Evolutionary conservation across 2,888 invertebrate species (phyloP).

Genomic region (Phanerotoma sp.): DNA sequence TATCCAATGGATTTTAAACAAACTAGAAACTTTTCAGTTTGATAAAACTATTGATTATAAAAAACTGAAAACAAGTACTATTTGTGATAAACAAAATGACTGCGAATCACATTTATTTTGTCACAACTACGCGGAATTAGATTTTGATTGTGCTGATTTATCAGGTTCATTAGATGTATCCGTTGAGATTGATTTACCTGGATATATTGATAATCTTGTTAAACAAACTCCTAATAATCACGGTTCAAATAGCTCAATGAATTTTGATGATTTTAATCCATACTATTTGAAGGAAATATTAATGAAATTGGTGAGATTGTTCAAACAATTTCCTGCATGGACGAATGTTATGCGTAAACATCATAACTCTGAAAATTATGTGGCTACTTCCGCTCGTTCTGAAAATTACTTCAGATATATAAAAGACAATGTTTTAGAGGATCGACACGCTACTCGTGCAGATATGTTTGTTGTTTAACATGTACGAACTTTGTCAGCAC

Average conservation of each 20-base stretch:
- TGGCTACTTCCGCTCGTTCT: background rate
- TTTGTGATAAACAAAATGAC: background rate
- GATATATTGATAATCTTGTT: background rate
- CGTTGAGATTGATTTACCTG: background rate
- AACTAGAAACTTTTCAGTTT: slow-evolving; percentile 12
- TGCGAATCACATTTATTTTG: background rate
- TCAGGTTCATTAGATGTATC: too few relatives aligned
- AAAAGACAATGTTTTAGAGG: background rate
- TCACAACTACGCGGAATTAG: background rate
- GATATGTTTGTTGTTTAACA: background rate
- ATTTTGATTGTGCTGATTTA: background rate
- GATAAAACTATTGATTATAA: slow-evolving; percentile 3
- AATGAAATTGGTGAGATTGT: background rate
- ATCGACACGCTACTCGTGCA: background rate
- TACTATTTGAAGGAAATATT: background rate
- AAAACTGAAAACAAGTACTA: background rate
- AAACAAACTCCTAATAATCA: background rate
- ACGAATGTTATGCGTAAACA: background rate
- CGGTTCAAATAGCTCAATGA: background rate
- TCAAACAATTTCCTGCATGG: background rate
- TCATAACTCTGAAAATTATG: background rate
- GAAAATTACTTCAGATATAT: background rate
- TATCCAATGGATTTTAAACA: slow-evolving; percentile 19
- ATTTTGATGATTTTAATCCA: background rate
- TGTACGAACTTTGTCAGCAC: background rate